Conservation (phyloP, 2,888 invertebrate genomes). For the Callyntrura guangdongensis region DNA sequence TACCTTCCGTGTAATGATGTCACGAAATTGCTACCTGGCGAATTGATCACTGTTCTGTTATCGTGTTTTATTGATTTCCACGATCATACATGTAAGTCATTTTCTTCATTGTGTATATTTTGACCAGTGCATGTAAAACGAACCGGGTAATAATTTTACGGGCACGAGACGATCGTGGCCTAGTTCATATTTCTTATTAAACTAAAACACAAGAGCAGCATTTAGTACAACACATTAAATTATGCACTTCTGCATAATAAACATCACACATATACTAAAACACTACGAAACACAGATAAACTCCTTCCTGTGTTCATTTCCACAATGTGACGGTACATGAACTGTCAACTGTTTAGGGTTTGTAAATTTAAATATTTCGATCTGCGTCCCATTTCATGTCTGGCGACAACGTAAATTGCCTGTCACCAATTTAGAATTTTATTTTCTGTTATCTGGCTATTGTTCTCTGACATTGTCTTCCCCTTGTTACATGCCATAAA, state of each 20-base stretch:
- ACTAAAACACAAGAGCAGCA: neutral
- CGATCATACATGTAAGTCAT: slow-evolving; percentile 1
- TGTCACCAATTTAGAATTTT: no score
- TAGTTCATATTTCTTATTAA: slow-evolving; percentile 5
- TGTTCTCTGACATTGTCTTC: no score
- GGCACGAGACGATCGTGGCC: neutral
- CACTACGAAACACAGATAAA: slow-evolving; percentile 8
- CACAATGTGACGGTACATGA: no score
- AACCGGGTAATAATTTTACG: neutral
- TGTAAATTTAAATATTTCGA: no score
- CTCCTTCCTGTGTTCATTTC: slow-evolving; percentile 17
- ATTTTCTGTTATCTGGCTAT: no score
- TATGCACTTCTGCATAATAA: neutral
- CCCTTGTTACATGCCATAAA: no score
- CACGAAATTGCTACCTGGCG: slow-evolving; percentile 21
- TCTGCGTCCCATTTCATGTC: no score
- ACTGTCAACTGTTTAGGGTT: no score
- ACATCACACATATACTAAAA: neutral
- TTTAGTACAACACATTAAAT: slow-evolving; percentile 13
- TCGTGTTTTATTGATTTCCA: slow-evolving; percentile 25
- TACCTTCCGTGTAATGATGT: slow-evolving; percentile 5
- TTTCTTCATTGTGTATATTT: neutral
- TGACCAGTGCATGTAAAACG: neutral
- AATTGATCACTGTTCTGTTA: slow-evolving; percentile 52
- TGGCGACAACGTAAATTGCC: no score